Conservation (phyloP, 2,113 vertebrate genomes). For the Paramormyrops kingsleyae region DNA sequence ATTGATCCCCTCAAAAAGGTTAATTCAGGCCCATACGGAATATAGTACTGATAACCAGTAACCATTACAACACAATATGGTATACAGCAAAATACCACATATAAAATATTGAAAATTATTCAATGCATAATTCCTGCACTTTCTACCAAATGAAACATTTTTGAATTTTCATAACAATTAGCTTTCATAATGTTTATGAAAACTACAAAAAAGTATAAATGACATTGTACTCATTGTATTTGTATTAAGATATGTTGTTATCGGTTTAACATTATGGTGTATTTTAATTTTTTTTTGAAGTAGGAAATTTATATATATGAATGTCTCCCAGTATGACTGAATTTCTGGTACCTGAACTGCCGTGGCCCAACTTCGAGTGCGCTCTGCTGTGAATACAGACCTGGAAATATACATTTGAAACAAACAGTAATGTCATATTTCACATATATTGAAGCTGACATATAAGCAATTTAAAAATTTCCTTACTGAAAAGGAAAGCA, state of each 20-base stretch:
- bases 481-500: background rate
- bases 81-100: background rate
- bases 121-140: background rate
- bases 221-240: background rate
- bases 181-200: background rate
- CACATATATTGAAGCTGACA: background rate
- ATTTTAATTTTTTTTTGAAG: background rate
- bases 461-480: background rate
- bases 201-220: background rate
- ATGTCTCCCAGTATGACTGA: background rate
- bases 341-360: background rate
- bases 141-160: background rate
- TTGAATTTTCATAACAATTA: background rate
- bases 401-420: background rate
- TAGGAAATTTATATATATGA: background rate
- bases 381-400: background rate
- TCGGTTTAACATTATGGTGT: background rate
- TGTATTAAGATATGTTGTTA: background rate
- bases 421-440: background rate
- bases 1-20: background rate
- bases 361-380: background rate
- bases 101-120: background rate
- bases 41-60: background rate
- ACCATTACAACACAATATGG: background rate
- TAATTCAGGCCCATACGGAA: background rate